phyloP scores from a whole-genome alignment of 2,888 invertebrate species.

The Polyommatus iphigenia region DNA sequence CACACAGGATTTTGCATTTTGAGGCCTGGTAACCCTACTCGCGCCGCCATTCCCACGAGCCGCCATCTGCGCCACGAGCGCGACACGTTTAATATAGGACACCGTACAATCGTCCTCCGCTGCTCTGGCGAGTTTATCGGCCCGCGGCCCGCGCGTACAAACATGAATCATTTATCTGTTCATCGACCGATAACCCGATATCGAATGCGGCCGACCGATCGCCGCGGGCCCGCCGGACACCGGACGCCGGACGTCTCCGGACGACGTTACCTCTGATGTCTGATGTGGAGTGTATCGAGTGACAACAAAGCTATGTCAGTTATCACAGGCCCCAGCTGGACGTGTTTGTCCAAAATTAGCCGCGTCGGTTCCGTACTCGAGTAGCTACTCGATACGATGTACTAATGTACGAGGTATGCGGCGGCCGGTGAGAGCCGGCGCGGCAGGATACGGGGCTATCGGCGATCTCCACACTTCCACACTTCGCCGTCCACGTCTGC shows the following conservation, averaged over 20 bases:
- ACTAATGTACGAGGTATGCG: no score
- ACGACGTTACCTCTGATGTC: neutral
- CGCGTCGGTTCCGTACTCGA: no score
- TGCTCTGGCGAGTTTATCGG: neutral
- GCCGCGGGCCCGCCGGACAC: neutral
- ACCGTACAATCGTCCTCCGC: neutral
- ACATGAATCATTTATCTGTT: neutral
- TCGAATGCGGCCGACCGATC: neutral
- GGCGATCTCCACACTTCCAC: no score
- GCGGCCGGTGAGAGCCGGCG: no score
- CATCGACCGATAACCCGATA: neutral
- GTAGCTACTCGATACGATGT: no score
- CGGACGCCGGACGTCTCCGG: neutral
- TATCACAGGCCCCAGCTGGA: no score
- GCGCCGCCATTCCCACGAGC: neutral
- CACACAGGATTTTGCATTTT: no score
- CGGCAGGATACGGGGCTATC: no score
- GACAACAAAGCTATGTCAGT: neutral
- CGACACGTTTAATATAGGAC: neutral
- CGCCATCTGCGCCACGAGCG: neutral
- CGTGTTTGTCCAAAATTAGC: no score
- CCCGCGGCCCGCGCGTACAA: neutral
- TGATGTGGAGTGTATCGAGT: neutral
- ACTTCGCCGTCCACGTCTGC: neutral
- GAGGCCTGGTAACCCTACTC: no score